These are phyloP conservation scores for Actinopyga echinites DNA, from an alignment of 53 echinoderm and acorn worm species.

Conservation along the genomic window DNA sequence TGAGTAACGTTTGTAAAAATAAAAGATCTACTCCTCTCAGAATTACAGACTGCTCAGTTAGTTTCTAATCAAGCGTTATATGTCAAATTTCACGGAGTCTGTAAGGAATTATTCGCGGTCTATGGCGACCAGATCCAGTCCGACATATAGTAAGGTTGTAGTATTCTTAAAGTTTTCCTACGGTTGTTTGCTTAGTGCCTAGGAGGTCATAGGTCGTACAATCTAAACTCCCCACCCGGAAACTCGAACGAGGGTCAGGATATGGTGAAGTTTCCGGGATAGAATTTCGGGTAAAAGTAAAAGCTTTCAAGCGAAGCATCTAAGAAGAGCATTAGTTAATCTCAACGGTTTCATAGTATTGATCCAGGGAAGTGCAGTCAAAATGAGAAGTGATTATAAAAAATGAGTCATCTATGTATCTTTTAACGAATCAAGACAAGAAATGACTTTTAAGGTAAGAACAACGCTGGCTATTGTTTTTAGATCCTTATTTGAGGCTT, in stretches of 20 bases:
- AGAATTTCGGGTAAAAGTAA: slow-evolving; percentile 4
- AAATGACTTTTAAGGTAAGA: too few species aligned
- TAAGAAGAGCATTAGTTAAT: slow-evolving; percentile 10
- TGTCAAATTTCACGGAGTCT: too few species aligned
- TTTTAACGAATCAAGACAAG: too few species aligned
- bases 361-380: background rate
- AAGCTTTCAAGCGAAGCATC: background rate
- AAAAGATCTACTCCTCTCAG: too few species aligned
- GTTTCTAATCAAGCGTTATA: too few species aligned
- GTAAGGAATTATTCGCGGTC: too few species aligned
- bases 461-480: too few species aligned
- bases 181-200: slow-evolving; percentile 3
- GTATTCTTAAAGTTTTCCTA: slow-evolving; percentile 27
- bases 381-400: too few species aligned
- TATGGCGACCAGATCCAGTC: background rate
- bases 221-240: slow-evolving; percentile 1
- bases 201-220: slow-evolving; percentile 19
- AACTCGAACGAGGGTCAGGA: slow-evolving; percentile 26
- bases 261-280: slow-evolving; percentile 30
- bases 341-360: background rate
- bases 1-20: too few species aligned
- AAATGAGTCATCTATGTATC: too few species aligned
- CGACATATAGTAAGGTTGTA: background rate
- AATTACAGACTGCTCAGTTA: too few species aligned
- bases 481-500: too few species aligned